Conservation (phyloP, 1,140 invertebrate genomes). For the Telenomus remus region DNA sequence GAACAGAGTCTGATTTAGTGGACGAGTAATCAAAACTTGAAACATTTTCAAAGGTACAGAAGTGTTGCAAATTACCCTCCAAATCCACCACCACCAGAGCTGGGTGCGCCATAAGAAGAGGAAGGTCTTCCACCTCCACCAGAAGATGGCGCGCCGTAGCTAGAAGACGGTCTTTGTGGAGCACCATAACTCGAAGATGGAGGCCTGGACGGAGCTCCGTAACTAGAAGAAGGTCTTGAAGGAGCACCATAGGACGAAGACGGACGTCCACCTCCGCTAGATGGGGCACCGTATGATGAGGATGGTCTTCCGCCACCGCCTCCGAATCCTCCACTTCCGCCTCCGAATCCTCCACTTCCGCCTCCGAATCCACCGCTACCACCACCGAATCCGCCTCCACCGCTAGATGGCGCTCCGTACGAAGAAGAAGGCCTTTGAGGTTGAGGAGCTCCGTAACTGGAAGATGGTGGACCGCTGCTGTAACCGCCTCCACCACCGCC, state of each 20-base stretch:
- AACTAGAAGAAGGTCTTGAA: constrained; percentile 66
- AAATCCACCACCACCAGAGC: constrained; percentile 51
- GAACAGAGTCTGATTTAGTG: not conserved
- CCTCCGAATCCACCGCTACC: constrained; percentile 31
- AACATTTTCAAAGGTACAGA: no score
- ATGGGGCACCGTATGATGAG: constrained; percentile 71
- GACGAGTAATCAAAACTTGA: no score
- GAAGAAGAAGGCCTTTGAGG: constrained; percentile 49
- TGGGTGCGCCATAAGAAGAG: constrained; percentile 69
- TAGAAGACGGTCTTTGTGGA: constrained; percentile 52
- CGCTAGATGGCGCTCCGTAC: constrained; percentile 51
- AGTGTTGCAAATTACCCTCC: no score
- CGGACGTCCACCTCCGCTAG: constrained; percentile 60
- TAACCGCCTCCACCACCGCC: constrained; percentile 12
- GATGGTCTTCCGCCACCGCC: constrained; percentile 62
- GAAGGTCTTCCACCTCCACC: constrained; percentile 64
- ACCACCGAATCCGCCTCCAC: constrained; percentile 23
- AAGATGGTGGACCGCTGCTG: constrained; percentile 57
- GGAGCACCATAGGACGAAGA: constrained; percentile 69
- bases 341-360: constrained; percentile 43
- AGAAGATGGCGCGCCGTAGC: constrained; percentile 35
- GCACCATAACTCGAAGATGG: constrained; percentile 70
- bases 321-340: constrained; percentile 17
- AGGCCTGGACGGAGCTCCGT: constrained; percentile 64
- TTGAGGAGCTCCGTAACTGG: constrained; percentile 64